These are phyloP conservation scores for Orthosia incerta DNA, from an alignment of 2,888 invertebrate species.

Conservation along the genomic window DNA sequence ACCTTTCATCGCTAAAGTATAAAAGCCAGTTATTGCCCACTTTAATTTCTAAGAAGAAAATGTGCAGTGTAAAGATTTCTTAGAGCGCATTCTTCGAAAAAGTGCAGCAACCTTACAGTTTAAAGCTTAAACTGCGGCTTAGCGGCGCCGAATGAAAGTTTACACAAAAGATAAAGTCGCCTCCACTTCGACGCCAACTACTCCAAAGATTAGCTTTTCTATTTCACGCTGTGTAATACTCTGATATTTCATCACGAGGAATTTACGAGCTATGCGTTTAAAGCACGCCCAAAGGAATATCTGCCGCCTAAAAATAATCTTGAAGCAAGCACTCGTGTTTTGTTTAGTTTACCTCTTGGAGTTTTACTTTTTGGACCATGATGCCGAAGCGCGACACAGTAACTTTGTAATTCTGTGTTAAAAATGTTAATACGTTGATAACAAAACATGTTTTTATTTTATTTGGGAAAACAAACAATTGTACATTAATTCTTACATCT, in stretches of 20 bases:
- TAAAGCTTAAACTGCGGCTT: slow-evolving; percentile 78
- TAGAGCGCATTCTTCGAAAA: slow-evolving; percentile 59
- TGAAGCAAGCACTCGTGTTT: slow-evolving; percentile 22
- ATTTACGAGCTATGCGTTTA: slow-evolving; percentile 36
- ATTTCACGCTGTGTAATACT: slow-evolving; percentile 61
- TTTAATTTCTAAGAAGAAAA: slow-evolving; percentile 44
- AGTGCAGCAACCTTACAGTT: slow-evolving; percentile 69
- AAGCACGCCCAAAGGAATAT: slow-evolving; percentile 31
- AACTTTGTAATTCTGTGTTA: neutral
- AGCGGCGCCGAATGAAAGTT: slow-evolving; percentile 83
- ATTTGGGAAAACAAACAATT: too few species aligned
- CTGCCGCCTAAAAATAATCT: slow-evolving; percentile 41
- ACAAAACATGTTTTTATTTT: too few species aligned
- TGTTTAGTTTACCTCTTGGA: slow-evolving; percentile 6
- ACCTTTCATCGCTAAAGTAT: slow-evolving; percentile 29
- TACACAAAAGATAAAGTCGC: slow-evolving; percentile 83
- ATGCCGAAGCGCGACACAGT: neutral
- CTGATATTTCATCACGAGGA: slow-evolving; percentile 59
- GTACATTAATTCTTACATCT: too few species aligned
- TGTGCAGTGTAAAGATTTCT: slow-evolving; percentile 41
- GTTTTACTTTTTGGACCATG: slow-evolving; percentile 1
- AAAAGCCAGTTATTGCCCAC: slow-evolving; percentile 32
- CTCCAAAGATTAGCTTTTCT: slow-evolving; percentile 72
- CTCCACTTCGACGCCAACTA: slow-evolving; percentile 70
- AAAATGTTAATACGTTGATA: slow-evolving; percentile 2